phyloP scores from a whole-genome alignment of 1,140 invertebrate species.

The Formica exsecta region DNA sequence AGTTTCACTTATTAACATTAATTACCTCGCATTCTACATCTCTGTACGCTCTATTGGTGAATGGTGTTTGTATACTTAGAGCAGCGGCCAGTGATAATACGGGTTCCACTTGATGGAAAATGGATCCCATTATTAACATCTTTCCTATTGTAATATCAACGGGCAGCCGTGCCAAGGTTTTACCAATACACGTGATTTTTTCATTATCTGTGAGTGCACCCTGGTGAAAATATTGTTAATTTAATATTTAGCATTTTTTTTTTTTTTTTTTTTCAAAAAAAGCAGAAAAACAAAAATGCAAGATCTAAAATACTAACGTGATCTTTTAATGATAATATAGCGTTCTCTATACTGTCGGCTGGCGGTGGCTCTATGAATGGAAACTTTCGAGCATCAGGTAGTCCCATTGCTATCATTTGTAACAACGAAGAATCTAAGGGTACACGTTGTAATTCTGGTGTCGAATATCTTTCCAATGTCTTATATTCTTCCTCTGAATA shows the following conservation, averaged over 20 bases:
- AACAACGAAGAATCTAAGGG: constrained; percentile 96
- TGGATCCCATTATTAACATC: constrained; percentile 97
- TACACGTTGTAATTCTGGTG: constrained; percentile 96
- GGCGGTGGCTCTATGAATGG: constrained; percentile 98
- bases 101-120: constrained; percentile 97
- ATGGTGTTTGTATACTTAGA: constrained; percentile 97
- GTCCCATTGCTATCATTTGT: constrained; percentile 97
- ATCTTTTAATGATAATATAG: constrained; percentile 94
- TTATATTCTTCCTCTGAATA: constrained; percentile 96
- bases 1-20: constrained; percentile 46
- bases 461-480: constrained; percentile 91
- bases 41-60: constrained; percentile 95
- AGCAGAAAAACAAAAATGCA: constrained; percentile 40
- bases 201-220: constrained; percentile 94
- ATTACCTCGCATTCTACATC: constrained; percentile 93
- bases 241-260: constrained; percentile 28
- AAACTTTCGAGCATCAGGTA: constrained; percentile 96
- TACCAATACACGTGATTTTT: constrained; percentile 95
- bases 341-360: constrained; percentile 93
- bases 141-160: constrained; percentile 98
- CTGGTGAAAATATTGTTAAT: constrained; percentile 84
- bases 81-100: constrained; percentile 96
- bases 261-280: no score
- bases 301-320: constrained; percentile 89
- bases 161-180: constrained; percentile 95